phyloP scores from a whole-genome alignment of 1,140 invertebrate genomes.

The Pogonognathellus flavescens region DNA sequence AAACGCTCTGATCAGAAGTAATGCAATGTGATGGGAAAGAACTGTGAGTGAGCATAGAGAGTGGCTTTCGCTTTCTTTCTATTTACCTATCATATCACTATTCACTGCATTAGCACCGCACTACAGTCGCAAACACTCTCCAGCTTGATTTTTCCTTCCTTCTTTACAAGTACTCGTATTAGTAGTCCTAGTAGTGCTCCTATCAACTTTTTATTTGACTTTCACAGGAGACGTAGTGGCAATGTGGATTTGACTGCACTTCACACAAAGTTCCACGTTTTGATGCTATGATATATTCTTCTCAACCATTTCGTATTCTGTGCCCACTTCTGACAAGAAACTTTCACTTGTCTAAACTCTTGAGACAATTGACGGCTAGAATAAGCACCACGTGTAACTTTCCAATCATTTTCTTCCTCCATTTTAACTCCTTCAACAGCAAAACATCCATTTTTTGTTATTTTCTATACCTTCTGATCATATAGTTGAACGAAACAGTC shows the following conservation, averaged over 20 bases:
- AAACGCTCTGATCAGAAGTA: constrained; percentile 7
- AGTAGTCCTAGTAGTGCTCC: too few species aligned
- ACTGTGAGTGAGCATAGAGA: neutral
- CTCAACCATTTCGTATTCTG: neutral
- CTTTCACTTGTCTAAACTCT: neutral
- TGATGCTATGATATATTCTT: neutral
- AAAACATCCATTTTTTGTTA: too few species aligned
- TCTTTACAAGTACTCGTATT: too few species aligned
- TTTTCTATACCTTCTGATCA: too few species aligned
- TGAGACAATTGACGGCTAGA: neutral
- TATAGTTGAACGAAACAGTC: too few species aligned
- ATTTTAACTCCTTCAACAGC: too few species aligned
- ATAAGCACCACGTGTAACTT: neutral
- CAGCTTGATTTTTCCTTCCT: too few species aligned
- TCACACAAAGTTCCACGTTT: neutral
- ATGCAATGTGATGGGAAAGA: neutral
- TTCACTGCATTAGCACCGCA: too few species aligned
- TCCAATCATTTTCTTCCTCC: too few species aligned
- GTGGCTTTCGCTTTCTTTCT: neutral
- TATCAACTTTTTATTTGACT: too few species aligned
- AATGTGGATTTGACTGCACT: neutral
- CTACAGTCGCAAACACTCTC: too few species aligned
- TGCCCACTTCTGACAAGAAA: neutral
- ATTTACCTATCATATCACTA: neutral
- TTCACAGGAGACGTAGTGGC: neutral